phyloP scores from a whole-genome alignment of 2,888 invertebrate species.

The Alviniconcha strummeri region DNA sequence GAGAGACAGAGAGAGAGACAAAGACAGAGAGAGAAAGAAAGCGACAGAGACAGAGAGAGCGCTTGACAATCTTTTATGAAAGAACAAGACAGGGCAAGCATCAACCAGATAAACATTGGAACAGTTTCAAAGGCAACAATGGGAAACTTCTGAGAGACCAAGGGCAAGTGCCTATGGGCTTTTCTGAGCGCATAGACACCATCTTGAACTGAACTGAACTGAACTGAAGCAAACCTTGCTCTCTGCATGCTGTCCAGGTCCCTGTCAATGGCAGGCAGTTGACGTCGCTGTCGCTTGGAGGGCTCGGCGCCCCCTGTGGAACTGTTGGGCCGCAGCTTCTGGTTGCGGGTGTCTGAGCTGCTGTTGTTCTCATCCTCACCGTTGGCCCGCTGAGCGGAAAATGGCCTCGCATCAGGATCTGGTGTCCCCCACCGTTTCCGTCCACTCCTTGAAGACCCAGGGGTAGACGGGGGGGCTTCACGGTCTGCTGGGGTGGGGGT shows the following conservation, averaged over 20 bases:
- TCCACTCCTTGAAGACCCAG: neutral
- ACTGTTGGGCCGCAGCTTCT: conserved; percentile 33
- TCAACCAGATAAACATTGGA: too few relatives aligned
- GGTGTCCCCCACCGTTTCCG: neutral
- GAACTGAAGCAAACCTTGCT: neutral
- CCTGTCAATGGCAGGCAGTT: conserved; percentile 9
- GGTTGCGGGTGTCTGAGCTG: neutral
- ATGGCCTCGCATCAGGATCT: neutral
- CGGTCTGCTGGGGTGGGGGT: too few relatives aligned
- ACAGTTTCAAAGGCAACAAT: too few relatives aligned
- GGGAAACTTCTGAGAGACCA: too few relatives aligned
- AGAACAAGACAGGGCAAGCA: too few relatives aligned
- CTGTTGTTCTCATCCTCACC: neutral
- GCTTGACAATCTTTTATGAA: too few relatives aligned
- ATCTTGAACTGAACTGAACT: too few relatives aligned
- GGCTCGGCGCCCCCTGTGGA: conserved; percentile 35
- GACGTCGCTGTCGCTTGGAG: conserved; percentile 7
- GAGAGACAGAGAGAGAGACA: too few relatives aligned
- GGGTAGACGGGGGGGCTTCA: neutral
- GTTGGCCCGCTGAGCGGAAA: neutral
- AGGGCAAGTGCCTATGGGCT: too few relatives aligned
- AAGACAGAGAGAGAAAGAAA: too few relatives aligned
- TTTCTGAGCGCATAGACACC: too few relatives aligned
- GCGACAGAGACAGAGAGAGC: too few relatives aligned
- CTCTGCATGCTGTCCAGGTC: conserved; percentile 6